Evolutionary conservation across 2,113 vertebrate genomes (phyloP).

Genomic region (Agelaius phoeniceus): DNA sequence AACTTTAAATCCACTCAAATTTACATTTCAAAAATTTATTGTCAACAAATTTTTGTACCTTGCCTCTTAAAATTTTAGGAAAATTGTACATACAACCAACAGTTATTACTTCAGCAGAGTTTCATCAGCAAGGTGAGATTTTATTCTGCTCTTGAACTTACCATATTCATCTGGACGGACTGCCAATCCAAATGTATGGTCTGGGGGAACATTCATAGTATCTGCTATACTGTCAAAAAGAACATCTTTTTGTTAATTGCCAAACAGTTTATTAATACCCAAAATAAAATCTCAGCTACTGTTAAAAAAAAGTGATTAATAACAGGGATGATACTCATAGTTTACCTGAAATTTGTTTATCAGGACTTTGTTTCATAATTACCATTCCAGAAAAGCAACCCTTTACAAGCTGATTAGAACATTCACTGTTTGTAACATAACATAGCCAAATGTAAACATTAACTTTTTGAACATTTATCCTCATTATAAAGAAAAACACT

Average conservation of each 20-base stretch:
- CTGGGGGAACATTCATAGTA: constrained; percentile 67
- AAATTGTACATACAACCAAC: background rate
- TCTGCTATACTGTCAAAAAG: constrained; percentile 72
- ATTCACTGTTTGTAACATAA: background rate
- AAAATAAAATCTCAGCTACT: background rate
- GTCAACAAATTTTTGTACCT: background rate
- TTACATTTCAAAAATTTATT: background rate
- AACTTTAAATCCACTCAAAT: background rate
- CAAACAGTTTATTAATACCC: background rate
- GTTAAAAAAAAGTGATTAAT: background rate
- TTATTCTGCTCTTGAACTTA: constrained; percentile 45
- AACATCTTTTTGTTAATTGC: constrained; percentile 12
- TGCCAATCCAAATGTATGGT: constrained; percentile 70
- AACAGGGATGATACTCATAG: background rate
- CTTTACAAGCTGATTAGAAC: background rate
- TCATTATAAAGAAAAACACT: background rate
- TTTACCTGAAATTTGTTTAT: background rate
- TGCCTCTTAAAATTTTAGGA: background rate
- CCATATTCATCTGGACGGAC: constrained; percentile 49
- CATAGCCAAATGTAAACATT: background rate
- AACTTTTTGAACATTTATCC: background rate
- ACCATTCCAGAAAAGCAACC: background rate
- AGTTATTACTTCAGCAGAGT: background rate
- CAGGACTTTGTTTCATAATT: background rate
- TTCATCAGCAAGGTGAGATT: background rate